Percentiles rank a stretch among this genome's conserved stretches.
These are phyloP conservation scores for Mastomys coucha DNA, from an alignment of 2,113 vertebrate species.

Conservation along the genomic window DNA sequence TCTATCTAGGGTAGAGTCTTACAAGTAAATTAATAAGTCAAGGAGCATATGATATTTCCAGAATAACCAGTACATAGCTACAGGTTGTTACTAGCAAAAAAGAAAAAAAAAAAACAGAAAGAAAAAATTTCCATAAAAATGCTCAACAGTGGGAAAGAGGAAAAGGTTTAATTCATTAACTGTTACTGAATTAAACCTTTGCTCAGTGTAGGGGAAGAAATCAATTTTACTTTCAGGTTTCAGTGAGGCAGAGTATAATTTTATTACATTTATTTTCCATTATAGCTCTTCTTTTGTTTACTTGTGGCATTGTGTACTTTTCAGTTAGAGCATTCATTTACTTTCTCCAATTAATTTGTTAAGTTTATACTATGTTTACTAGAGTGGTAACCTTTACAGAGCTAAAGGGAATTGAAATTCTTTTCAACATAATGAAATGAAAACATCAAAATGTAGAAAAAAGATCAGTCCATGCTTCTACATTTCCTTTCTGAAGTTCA, in stretches of 20 bases:
- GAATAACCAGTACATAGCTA: neutral
- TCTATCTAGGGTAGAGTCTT: neutral
- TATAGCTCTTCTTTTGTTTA: constrained; percentile 12
- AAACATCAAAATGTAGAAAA: neutral
- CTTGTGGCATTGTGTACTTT: neutral
- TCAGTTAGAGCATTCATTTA: neutral
- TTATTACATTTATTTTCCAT: neutral
- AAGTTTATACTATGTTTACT: neutral
- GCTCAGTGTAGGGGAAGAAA: neutral
- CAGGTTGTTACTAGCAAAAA: neutral
- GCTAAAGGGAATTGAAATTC: neutral
- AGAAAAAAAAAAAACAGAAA: neutral
- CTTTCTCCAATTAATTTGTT: neutral
- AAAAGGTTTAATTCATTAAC: neutral
- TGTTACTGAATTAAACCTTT: neutral
- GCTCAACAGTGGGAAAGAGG: neutral
- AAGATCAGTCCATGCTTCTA: neutral
- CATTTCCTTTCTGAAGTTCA: neutral
- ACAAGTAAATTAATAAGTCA: constrained; percentile 45
- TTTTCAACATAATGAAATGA: neutral
- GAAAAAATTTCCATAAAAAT: neutral
- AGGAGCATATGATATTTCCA: constrained; percentile 13
- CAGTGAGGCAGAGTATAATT: neutral
- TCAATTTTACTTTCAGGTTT: neutral
- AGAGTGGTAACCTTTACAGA: neutral